Base-by-base conservation (phyloP, 2,797 vertebrate species). In the Sebastes variabilis region DNA sequence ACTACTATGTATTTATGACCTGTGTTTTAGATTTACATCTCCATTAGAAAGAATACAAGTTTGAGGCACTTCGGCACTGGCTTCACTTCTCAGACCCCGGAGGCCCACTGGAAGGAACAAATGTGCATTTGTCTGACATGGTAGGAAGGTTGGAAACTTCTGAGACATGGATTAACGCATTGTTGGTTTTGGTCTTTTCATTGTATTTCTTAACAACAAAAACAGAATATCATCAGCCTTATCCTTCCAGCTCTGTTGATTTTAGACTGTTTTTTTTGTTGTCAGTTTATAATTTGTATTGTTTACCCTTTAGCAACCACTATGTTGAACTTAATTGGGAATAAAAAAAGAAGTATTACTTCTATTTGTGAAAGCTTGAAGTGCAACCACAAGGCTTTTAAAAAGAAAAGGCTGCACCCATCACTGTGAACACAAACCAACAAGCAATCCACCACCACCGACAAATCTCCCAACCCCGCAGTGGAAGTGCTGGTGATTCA, bases 381-480 rank as follows among this genome's bases (percentile, higher is more conserved):
- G 27, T n/a, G 4, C 5, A 75, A 58, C 30, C 29, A 52, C n/a
- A 9, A 27, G 10, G 30, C 9, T 68, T 68, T 70, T 67, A 22
- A 60, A 72, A 60, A 42, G 60, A 34, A 61, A 46, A 46, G 22
- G 22, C 30, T 70, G 64, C 25, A 61, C 4, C 38, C 22, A 61
- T 64, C 32, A 64, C 38, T 70, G 24, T 70, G 36, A 67, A 65
- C 16, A 74, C 20, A 75, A 55, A 83, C 32, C 54, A 68, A 29
- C 25, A 22, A 32, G 13, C 54, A 24, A 30, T 66, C 36, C 12
- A 75, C 30, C 69, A 25, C 30, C 27, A 59, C 58, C 55, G 78
- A 89, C 77, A 82, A 69, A 78, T 66, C 69, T 59, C 12, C 10
- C 58, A 25, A 34, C 46, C 52, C 60, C 64, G 18, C 61, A 20